Conservation (phyloP, 2,888 invertebrate genomes). For the Ischnura elegans region DNA sequence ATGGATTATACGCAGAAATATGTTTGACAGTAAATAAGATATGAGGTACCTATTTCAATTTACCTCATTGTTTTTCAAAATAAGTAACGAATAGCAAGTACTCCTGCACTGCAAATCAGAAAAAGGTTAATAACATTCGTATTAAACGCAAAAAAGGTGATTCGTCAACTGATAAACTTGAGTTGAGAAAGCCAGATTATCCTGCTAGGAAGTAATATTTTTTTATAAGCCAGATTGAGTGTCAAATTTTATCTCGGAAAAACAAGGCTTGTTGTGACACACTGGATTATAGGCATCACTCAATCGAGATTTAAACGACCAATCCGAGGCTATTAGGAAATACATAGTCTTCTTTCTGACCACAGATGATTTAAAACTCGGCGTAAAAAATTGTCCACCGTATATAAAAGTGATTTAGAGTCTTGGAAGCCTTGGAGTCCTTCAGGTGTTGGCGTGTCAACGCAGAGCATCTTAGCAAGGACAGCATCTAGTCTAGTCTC, state of each 20-base stretch:
- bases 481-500: neutral
- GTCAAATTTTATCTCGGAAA: slow-evolving; percentile 22
- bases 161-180: too few relatives aligned
- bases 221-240: neutral
- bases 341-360: neutral
- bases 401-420: neutral
- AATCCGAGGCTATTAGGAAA: neutral
- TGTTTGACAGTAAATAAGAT: too few relatives aligned
- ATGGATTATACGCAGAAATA: too few relatives aligned
- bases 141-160: too few relatives aligned
- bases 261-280: neutral
- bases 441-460: neutral
- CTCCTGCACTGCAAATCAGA: too few relatives aligned
- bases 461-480: slow-evolving; percentile 10
- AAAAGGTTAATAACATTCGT: too few relatives aligned
- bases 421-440: neutral
- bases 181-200: neutral
- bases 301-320: neutral
- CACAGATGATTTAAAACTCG: neutral
- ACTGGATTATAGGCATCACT: neutral
- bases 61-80: too few relatives aligned
- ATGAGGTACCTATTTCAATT: too few relatives aligned
- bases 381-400: neutral
- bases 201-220: neutral
- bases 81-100: too few relatives aligned